phyloP scores from a whole-genome alignment of 1,140 invertebrate species.

The Dryas iulia region DNA sequence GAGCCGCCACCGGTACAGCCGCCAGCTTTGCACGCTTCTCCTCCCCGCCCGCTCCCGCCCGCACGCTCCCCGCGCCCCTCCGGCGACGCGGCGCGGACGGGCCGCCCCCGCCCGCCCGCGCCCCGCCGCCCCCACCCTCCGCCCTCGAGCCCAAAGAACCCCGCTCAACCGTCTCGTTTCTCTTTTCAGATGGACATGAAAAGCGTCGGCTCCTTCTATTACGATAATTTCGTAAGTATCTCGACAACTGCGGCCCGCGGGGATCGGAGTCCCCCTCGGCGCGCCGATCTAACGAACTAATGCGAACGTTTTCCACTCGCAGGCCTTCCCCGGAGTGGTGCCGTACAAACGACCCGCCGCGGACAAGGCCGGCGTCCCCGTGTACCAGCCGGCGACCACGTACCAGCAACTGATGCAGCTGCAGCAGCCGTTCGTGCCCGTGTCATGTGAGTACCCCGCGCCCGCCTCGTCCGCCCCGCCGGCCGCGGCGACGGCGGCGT shows the following conservation, averaged over 20 bases:
- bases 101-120: constrained; percentile 49
- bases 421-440: constrained; percentile 95
- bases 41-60: constrained; percentile 54
- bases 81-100: constrained; percentile 49
- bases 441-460: constrained; percentile 94
- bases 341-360: constrained; percentile 96
- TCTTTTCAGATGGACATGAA: constrained; percentile 94
- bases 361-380: constrained; percentile 96
- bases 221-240: constrained; percentile 95
- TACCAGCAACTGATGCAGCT: constrained; percentile 98
- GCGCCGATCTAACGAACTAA: not conserved
- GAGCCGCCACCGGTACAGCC: constrained; percentile 73
- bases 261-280: not conserved
- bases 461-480: constrained; percentile 83
- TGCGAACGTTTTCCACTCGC: constrained; percentile 52
- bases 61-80: constrained; percentile 60
- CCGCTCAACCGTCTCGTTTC: constrained; percentile 70
- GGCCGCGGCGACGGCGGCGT: constrained; percentile 53
- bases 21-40: constrained; percentile 71
- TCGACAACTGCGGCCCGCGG: not conserved
- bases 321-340: constrained; percentile 95
- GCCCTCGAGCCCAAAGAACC: constrained; percentile 47
- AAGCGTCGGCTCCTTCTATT: constrained; percentile 95
- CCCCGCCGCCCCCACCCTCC: constrained; percentile 51
- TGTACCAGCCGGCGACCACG: constrained; percentile 95